A percentile compares a stretch with the other conserved stretches of the same genome.
Evolutionary conservation across 2,113 vertebrate genomes (phyloP).

Genomic region (Brachypodius melanocephalos): DNA sequence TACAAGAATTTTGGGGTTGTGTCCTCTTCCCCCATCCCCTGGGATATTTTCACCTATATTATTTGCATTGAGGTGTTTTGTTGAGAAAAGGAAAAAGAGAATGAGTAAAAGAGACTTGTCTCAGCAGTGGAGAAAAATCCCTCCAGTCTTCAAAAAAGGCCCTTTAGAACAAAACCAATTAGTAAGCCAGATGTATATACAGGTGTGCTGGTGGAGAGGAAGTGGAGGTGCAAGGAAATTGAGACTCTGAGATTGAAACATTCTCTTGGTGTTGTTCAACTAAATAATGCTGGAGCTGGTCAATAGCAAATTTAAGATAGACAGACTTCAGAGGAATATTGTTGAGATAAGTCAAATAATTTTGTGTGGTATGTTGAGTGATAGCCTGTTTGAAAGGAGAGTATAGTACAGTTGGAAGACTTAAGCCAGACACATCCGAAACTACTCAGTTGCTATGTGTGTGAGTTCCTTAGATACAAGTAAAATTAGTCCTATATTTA

Average conservation of each 20-base stretch:
- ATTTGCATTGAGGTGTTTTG: not conserved
- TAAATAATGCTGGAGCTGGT: not conserved
- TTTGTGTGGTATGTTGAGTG: not conserved
- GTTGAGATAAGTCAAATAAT: not conserved
- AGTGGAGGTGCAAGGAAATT: rapidly evolving
- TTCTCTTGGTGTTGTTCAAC: not conserved
- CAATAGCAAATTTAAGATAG: not conserved
- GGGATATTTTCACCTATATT: not conserved
- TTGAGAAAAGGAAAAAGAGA: not conserved
- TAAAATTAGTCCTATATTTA: not conserved
- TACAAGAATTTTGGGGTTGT: rapidly evolving
- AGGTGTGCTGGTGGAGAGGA: rapidly evolving
- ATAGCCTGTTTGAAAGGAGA: not conserved
- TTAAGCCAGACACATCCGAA: not conserved
- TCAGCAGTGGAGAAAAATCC: not conserved
- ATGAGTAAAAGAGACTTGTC: not conserved
- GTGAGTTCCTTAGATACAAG: not conserved
- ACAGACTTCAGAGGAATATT: not conserved
- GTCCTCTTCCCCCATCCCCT: not conserved
- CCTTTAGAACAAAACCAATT: not conserved
- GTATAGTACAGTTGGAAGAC: not conserved
- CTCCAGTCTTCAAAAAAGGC: not conserved
- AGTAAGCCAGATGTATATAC: not conserved
- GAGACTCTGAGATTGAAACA: not conserved
- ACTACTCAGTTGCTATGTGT: not conserved